Evolutionary conservation across 2,113 vertebrate species (phyloP).

Genomic region (Dromiciops gliroides): DNA sequence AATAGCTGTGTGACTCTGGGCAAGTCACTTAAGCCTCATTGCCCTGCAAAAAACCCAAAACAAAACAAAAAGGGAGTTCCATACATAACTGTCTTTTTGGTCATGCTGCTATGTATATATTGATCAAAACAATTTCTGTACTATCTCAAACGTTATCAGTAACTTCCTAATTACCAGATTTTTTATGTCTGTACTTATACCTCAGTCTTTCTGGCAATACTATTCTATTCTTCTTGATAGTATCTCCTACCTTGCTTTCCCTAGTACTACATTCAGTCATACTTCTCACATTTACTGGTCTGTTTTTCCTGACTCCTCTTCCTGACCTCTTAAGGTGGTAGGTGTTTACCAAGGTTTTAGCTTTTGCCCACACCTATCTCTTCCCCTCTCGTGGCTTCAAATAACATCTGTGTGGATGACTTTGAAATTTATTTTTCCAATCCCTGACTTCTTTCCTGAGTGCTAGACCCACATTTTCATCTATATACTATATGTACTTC

Average conservation of each 20-base stretch:
- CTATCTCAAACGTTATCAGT: background rate
- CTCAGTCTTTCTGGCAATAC: background rate
- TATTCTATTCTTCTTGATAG: background rate
- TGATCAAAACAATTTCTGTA: background rate
- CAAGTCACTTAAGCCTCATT: no score
- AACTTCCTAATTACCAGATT: background rate
- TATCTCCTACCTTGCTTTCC: background rate
- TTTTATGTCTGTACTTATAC: background rate
- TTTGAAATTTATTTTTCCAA: background rate
- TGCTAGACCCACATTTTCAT: background rate
- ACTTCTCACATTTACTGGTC: background rate
- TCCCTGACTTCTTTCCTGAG: background rate
- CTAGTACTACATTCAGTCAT: background rate
- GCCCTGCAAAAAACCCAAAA: no score
- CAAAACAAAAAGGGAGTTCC: background rate
- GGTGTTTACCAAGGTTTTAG: background rate
- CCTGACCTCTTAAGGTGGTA: background rate
- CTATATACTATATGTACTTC: background rate
- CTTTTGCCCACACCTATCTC: background rate
- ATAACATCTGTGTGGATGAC: background rate
- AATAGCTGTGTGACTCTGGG: no score
- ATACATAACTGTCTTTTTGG: background rate
- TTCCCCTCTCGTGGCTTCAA: background rate
- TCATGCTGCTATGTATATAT: background rate
- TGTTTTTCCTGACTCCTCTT: background rate